These are phyloP conservation scores for Gymnocephalus cernua DNA, from an alignment of 2,113 vertebrate species.

Conservation along the genomic window DNA sequence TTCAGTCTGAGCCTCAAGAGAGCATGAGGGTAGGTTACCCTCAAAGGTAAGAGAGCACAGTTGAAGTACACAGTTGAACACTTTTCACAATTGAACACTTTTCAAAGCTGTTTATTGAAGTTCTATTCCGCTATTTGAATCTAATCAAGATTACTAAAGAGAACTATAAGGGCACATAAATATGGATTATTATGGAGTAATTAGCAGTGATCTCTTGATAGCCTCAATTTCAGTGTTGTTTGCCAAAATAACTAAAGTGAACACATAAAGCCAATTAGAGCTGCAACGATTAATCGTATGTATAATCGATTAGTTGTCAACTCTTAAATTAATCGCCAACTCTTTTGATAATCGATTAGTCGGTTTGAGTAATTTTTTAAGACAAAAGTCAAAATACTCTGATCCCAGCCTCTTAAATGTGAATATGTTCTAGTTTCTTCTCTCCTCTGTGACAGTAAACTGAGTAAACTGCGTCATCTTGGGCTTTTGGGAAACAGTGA, in stretches of 20 bases:
- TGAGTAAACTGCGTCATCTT: too few species aligned
- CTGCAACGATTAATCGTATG: too few species aligned
- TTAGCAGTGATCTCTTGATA: not conserved
- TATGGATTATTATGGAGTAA: not conserved
- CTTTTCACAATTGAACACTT: not conserved
- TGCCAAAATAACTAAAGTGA: not conserved
- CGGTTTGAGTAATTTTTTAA: too few species aligned
- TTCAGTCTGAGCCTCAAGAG: slow-evolving; percentile 14
- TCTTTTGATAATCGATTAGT: too few species aligned
- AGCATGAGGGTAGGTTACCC: not conserved
- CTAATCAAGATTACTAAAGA: not conserved
- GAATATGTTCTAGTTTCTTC: too few species aligned
- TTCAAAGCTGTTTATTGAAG: slow-evolving; percentile 11
- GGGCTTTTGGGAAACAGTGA: too few species aligned
- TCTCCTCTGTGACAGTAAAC: too few species aligned
- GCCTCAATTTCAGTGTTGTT: not conserved
- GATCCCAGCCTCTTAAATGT: too few species aligned
- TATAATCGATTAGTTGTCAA: too few species aligned
- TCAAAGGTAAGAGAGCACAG: slow-evolving; percentile 1
- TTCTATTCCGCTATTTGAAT: not conserved
- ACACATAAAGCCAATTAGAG: not conserved
- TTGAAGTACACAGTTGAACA: not conserved
- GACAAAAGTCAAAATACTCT: too few species aligned
- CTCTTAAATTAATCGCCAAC: too few species aligned
- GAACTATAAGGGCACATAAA: not conserved